A percentile compares a stretch with the other conserved stretches of the same genome.
Evolutionary conservation across 92 coral and sea anemone species (phyloP).

Genomic region (Palythoa grandis): DNA sequence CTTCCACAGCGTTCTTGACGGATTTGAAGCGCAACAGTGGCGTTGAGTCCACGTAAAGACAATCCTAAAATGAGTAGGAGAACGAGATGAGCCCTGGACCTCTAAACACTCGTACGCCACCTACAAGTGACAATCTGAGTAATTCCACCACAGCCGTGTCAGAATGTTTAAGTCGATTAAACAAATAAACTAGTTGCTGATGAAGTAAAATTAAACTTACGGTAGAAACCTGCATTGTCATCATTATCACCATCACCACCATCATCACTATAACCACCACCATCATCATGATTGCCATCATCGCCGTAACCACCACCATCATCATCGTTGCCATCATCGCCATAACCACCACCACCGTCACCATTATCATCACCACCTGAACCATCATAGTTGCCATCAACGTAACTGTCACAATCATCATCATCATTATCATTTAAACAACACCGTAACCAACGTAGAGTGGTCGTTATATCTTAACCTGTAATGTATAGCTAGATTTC

Average conservation of each 20-base stretch:
- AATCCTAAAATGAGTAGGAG: background rate
- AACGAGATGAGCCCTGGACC: background rate
- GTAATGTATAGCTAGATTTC: too few species aligned
- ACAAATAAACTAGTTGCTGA: too few species aligned
- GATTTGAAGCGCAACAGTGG: constrained; percentile 25
- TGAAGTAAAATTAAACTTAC: too few species aligned
- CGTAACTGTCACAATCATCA: too few species aligned
- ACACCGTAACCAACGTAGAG: too few species aligned
- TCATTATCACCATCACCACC: background rate
- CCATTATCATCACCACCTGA: background rate
- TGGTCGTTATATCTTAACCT: too few species aligned
- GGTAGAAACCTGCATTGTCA: too few species aligned
- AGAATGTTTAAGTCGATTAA: too few species aligned
- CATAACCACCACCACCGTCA: background rate
- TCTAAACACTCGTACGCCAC: background rate
- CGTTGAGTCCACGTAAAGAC: constrained; percentile 7
- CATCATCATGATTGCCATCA: background rate
- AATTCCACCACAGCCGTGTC: too few species aligned
- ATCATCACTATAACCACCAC: background rate
- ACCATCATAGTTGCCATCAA: too few species aligned
- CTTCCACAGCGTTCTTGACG: constrained; percentile 25
- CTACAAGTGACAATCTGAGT: too few species aligned
- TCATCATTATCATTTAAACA: too few species aligned
- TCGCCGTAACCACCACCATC: background rate
- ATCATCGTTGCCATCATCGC: background rate